A percentile compares a stretch with the other conserved stretches of the same genome.
Evolutionary conservation across 2,113 vertebrate genomes (phyloP).

Genomic region (Oncorhynchus masou): DNA sequence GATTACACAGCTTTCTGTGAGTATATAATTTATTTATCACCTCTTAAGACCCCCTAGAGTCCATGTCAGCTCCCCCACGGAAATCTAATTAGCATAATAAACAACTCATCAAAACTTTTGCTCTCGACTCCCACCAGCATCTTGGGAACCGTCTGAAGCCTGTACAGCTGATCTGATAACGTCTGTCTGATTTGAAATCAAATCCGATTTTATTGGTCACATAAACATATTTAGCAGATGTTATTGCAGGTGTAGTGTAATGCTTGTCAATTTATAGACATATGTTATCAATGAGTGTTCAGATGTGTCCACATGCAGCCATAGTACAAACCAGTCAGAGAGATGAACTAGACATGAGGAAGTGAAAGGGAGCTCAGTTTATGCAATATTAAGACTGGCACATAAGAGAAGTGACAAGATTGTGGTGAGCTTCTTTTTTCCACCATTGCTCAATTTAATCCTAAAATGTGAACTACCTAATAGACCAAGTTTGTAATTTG

Average conservation of each 20-base stretch:
- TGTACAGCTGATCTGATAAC: no score
- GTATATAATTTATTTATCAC: no score
- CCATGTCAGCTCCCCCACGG: no score
- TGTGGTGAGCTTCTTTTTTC: not conserved
- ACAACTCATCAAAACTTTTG: no score
- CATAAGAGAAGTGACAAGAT: conserved; percentile 8
- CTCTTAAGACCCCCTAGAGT: no score
- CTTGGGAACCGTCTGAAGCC: no score
- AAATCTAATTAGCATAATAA: no score
- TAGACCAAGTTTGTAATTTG: conserved; percentile 19
- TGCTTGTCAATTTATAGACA: conserved; percentile 21
- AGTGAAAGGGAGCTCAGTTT: conserved; percentile 36
- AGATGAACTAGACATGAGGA: conserved; percentile 50
- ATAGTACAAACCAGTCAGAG: conserved; percentile 17
- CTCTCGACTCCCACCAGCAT: no score
- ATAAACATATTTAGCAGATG: no score
- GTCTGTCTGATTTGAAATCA: no score
- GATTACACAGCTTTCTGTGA: no score
- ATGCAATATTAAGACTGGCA: conserved; percentile 27
- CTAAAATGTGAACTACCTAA: not conserved
- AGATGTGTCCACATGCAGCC: conserved; percentile 33
- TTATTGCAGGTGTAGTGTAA: not conserved
- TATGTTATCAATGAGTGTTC: not conserved
- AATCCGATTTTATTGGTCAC: no score
- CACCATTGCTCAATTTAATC: conserved; percentile 23